Evolutionary conservation across 2,113 vertebrate genomes (phyloP).

Genomic region (Sebastes fasciatus): DNA sequence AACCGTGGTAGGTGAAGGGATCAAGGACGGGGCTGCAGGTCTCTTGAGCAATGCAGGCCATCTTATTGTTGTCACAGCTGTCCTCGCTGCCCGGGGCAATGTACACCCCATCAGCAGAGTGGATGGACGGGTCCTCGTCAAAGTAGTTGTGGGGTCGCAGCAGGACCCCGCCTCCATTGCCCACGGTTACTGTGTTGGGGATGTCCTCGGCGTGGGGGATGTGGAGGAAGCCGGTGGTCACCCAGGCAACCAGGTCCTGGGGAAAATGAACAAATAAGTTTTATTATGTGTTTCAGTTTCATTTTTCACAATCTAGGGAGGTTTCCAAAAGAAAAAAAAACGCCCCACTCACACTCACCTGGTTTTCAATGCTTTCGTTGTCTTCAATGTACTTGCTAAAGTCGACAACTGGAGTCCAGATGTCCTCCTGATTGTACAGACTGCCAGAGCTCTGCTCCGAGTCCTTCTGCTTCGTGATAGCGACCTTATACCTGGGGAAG

Average conservation of each 20-base stretch:
- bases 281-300: too few relatives aligned
- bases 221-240: slow-evolving; percentile 86
- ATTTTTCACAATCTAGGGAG: too few relatives aligned
- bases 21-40: slow-evolving; percentile 84
- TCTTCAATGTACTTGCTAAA: slow-evolving; percentile 91
- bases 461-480: slow-evolving; percentile 90
- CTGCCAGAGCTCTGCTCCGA: slow-evolving; percentile 88
- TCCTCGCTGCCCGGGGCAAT: slow-evolving; percentile 76
- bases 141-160: slow-evolving; percentile 95
- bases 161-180: slow-evolving; percentile 89
- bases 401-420: slow-evolving; percentile 85
- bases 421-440: slow-evolving; percentile 91
- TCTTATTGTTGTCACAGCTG: slow-evolving; percentile 87
- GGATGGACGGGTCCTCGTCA: slow-evolving; percentile 91
- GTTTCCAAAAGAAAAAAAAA: too few relatives aligned
- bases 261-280: not conserved
- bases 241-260: slow-evolving; percentile 80
- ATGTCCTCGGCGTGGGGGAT: slow-evolving; percentile 94
- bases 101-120: slow-evolving; percentile 87
- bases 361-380: slow-evolving; percentile 87
- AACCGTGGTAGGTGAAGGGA: slow-evolving; percentile 87
- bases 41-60: slow-evolving; percentile 86
- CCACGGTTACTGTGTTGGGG: slow-evolving; percentile 92
- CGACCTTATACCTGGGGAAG: slow-evolving; percentile 89
- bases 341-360: slow-evolving; percentile 78